Conservation (phyloP, 1,140 invertebrate genomes). For the Lucilia cuprina region DNA sequence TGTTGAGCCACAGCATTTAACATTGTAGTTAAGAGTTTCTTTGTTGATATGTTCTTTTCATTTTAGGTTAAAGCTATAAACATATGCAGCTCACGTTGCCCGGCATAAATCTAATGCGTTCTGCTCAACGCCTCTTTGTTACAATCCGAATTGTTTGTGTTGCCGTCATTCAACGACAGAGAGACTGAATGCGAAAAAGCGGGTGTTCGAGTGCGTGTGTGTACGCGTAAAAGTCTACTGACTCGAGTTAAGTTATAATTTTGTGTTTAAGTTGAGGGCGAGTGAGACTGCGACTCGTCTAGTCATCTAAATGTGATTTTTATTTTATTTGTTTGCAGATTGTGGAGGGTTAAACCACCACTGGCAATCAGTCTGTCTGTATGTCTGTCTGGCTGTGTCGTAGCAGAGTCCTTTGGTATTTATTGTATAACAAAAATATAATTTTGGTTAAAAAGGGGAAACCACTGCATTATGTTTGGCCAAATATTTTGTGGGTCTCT, state of each 20-base stretch:
- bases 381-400: slow-evolving; percentile 10
- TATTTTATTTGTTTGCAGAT: background rate
- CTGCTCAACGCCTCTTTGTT: slow-evolving; percentile 34
- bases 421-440: background rate
- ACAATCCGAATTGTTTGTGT: background rate
- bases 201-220: background rate
- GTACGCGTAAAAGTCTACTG: background rate
- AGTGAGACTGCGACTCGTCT: background rate
- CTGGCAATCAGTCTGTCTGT: background rate
- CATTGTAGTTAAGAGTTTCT: background rate
- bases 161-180: background rate
- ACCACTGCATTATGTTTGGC: slow-evolving; percentile 29
- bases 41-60: background rate
- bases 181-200: background rate
- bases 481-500: slow-evolving; percentile 19
- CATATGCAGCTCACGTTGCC: slow-evolving; percentile 61
- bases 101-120: slow-evolving; percentile 59
- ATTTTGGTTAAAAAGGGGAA: slow-evolving; percentile 19
- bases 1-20: background rate
- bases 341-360: background rate
- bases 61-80: slow-evolving; percentile 49
- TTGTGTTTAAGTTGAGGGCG: background rate
- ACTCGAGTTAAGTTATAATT: background rate
- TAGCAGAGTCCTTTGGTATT: background rate
- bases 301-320: slow-evolving; percentile 25